These are phyloP conservation scores for Gordius sp. DNA, from an alignment of 2,888 invertebrate species.

Conservation along the genomic window DNA sequence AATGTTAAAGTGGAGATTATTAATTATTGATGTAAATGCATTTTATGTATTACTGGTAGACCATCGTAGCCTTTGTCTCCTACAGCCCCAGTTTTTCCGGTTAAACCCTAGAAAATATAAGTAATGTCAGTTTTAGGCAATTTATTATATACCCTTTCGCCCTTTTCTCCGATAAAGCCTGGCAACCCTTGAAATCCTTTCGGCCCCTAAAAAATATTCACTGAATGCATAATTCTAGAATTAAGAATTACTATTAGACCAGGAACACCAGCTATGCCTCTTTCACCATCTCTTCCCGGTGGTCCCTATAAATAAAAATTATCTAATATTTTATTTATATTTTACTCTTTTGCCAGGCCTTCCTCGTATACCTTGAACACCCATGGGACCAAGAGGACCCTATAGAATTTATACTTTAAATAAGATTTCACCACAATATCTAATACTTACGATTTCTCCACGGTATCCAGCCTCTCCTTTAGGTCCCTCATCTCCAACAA, in stretches of 20 bases:
- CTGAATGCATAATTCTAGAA: neutral
- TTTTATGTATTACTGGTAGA: too few relatives aligned
- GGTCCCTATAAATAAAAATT: neutral
- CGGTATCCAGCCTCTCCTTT: slow-evolving; percentile 2
- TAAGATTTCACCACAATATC: neutral
- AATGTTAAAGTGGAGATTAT: neutral
- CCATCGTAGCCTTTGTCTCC: slow-evolving; percentile 11
- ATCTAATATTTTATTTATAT: neutral
- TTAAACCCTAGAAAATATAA: too few relatives aligned
- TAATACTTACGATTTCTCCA: slow-evolving; percentile 6
- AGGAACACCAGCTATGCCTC: neutral
- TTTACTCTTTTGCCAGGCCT: slow-evolving; percentile 10
- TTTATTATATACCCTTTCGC: too few relatives aligned
- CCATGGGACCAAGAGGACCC: slow-evolving; percentile 7
- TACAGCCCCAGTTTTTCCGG: neutral
- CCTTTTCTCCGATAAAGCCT: slow-evolving; percentile 8
- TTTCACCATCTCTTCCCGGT: slow-evolving; percentile 8
- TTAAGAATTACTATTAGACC: neutral
- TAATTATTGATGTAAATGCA: neutral
- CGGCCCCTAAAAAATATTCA: slow-evolving; percentile 1
- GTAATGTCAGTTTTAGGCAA: too few relatives aligned
- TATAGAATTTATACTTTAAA: slow-evolving; percentile 6
- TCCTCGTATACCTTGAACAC: slow-evolving; percentile 8
- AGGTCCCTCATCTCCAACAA: slow-evolving; percentile 9
- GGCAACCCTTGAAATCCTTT: slow-evolving; percentile 12